Base-by-base conservation (phyloP, 2,113 vertebrate genomes). In the Antidorcas marsupialis region DNA sequence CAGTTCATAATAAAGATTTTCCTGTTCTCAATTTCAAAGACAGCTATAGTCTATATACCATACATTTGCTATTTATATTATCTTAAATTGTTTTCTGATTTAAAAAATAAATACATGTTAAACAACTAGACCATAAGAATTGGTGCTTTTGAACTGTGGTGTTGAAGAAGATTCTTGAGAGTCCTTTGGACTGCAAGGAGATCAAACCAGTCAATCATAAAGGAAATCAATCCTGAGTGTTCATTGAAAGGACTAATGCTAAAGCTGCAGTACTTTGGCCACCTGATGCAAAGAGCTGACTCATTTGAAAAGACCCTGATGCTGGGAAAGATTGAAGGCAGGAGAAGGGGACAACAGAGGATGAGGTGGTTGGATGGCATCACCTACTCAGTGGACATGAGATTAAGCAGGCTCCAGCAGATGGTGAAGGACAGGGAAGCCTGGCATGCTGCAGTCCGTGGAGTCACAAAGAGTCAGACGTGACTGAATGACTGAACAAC, bases 1-100 rank as follows among this genome's bases (percentile, higher is more conserved):
- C 30, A 71, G 28, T 91, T 96, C 9, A 39, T 91, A 82, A 47
- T 67, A 89, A 74, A 81, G 91, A 89, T 86, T 53, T 94, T 90
- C 57, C 23, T 84, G 76, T 89, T 39, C 67, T 91, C 59, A 89
- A 55, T 95, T 91, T 96, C 25, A 88, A 7, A 87, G 64, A 71
- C 71, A 78, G 21, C 74, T 91, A 10, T 78, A 91, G 28, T 78
- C 50, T 79, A 13, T 45, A 30, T 89, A 97, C 88, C 16, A 96
- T 89, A 95, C 7, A 47, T 95, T 96, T 94, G 11, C n/a, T 67
- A 8, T 93, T 93, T 93, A 88, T 91, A 15, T 87, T 92, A 94
- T 76, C 52, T 64, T 94, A 87, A 96, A 30, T 45, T 86, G 4
- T 84, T 88, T 91, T 89, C 39, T 93, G 19, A 78, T 94, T 79